Evolutionary conservation across 2,113 vertebrate genomes (phyloP).

Genomic region (Sciurus niger): DNA sequence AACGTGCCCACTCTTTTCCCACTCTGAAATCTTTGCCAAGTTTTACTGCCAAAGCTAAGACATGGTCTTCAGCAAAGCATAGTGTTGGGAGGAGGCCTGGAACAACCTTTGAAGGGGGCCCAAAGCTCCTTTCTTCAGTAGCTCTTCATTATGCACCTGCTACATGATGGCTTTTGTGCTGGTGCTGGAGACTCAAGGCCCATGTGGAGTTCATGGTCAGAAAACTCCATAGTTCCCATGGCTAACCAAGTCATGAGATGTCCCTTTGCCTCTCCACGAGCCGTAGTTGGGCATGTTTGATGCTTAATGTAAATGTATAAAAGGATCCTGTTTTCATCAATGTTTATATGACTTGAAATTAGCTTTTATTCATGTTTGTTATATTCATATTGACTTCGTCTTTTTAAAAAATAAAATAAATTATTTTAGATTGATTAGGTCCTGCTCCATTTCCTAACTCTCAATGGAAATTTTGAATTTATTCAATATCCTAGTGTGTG

Average conservation of each 20-base stretch:
- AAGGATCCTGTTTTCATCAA: slow-evolving; percentile 29
- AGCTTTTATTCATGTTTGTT: slow-evolving; percentile 15
- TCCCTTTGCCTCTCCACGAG: background rate
- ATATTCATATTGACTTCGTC: background rate
- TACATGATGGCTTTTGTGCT: background rate
- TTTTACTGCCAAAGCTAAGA: slow-evolving; percentile 10
- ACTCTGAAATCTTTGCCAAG: background rate
- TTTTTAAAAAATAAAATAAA: slow-evolving; percentile 32
- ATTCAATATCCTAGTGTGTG: background rate
- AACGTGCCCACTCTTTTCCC: background rate
- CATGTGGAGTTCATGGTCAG: background rate
- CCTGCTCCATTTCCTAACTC: background rate
- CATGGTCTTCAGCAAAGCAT: background rate
- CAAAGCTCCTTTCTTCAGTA: background rate
- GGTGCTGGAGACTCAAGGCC: background rate
- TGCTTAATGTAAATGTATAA: background rate
- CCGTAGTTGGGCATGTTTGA: background rate
- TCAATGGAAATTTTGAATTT: slow-evolving; percentile 7
- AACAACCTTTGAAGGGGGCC: background rate
- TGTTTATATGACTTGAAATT: background rate
- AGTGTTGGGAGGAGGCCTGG: background rate
- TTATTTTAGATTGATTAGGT: background rate
- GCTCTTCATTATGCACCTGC: background rate
- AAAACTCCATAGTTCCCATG: background rate
- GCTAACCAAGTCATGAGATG: background rate